Percentiles rank a stretch among this genome's conserved stretches.
phyloP scores from a whole-genome alignment of 2,888 invertebrate species.

The Drosophila kambysellisi region DNA sequence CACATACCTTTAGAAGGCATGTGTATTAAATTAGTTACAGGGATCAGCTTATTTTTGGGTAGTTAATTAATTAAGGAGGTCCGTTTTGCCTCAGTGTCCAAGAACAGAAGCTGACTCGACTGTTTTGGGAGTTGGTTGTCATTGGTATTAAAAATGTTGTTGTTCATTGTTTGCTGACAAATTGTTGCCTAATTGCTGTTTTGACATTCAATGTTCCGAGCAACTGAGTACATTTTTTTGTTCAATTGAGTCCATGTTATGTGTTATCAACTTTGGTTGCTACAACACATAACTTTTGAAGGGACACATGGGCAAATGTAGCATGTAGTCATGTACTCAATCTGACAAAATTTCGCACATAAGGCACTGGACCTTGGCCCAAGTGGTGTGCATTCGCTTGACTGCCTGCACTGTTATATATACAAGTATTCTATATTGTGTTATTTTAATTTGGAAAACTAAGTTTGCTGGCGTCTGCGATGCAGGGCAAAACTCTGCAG shows the following conservation, averaged over 20 bases:
- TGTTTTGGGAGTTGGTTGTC: conserved; percentile 6
- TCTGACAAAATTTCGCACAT: conserved; percentile 10
- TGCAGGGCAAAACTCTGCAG: conserved; percentile 14
- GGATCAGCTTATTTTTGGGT: conserved; percentile 15
- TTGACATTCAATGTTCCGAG: conserved; percentile 18
- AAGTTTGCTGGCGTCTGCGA: conserved; percentile 48
- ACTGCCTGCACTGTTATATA: conserved; percentile 47
- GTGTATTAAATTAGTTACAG: conserved; percentile 6
- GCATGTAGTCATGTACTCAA: conserved; percentile 5
- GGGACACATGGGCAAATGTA: conserved; percentile 4
- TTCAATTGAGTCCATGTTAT: neutral
- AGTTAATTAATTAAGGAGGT: conserved; percentile 23
- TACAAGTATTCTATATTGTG: conserved; percentile 61
- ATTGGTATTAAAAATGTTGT: conserved; percentile 21
- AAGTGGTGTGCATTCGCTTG: conserved; percentile 18
- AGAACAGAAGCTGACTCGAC: neutral
- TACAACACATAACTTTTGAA: conserved; percentile 16
- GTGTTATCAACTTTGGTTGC: conserved; percentile 14
- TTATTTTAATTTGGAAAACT: conserved; percentile 78
- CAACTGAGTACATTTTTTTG: conserved; percentile 9
- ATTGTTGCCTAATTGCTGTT: conserved; percentile 42
- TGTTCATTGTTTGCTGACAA: conserved; percentile 23
- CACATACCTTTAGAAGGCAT: neutral
- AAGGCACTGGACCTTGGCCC: conserved; percentile 19
- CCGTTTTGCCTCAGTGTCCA: neutral